Percentiles rank a stretch among this genome's conserved stretches.
Evolutionary conservation across 2,113 vertebrate genomes (phyloP).

Genomic region (Nanorana parkeri): DNA sequence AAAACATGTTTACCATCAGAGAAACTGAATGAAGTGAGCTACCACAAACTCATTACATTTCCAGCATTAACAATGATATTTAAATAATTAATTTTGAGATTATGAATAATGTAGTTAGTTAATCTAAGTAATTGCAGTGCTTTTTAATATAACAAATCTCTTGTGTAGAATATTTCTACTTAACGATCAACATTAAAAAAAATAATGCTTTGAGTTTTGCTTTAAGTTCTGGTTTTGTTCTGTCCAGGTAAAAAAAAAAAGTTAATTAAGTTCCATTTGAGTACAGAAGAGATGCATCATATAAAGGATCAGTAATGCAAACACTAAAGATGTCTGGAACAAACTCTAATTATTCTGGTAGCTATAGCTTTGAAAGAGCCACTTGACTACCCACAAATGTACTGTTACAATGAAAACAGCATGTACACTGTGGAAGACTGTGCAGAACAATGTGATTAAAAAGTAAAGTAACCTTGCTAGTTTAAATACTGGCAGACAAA

Average conservation of each 20-base stretch:
- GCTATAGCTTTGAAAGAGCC: background rate
- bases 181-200: conserved; percentile 36
- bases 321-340: background rate
- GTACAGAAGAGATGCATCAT: background rate
- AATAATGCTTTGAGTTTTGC: background rate
- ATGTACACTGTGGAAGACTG: background rate
- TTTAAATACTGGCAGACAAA: too few relatives aligned
- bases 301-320: background rate
- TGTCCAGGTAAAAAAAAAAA: background rate
- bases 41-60: conserved; percentile 68
- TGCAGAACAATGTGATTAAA: too few relatives aligned
- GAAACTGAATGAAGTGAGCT: conserved; percentile 46
- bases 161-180: conserved; percentile 45
- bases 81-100: conserved; percentile 68
- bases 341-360: background rate
- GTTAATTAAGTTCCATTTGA: conserved; percentile 1
- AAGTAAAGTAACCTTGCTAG: too few relatives aligned
- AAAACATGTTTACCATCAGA: conserved; percentile 11
- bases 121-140: conserved; percentile 62
- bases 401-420: background rate
- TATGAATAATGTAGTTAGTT: conserved; percentile 70
- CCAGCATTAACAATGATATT: conserved; percentile 67
- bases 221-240: background rate
- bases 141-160: conserved; percentile 65
- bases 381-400: background rate